Evolutionary conservation across 2,797 vertebrate genomes (phyloP).

Genomic region (Bovichtus variegatus): DNA sequence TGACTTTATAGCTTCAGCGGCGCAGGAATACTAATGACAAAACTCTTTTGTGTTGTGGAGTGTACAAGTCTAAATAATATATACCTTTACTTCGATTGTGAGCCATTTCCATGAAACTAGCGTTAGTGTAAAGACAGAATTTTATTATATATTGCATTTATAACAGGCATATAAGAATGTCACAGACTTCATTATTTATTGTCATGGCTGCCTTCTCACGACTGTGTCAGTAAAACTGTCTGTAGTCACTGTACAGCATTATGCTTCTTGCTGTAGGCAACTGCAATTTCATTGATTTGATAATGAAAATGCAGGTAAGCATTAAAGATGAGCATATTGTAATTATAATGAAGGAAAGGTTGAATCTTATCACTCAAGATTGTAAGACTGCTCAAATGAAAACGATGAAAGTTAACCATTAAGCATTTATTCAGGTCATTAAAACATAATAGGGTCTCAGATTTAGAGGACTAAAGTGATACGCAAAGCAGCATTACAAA

Average conservation of each 20-base stretch:
- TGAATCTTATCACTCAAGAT: background rate
- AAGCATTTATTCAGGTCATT: constrained; percentile 24
- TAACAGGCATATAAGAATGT: background rate
- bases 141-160: background rate
- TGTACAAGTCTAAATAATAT: background rate
- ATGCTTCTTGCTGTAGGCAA: background rate
- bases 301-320: background rate
- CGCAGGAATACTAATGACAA: background rate
- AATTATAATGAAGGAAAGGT: background rate
- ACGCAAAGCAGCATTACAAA: constrained; percentile 6
- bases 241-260: too few species aligned
- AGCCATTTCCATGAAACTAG: constrained; percentile 5
- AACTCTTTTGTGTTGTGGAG: background rate
- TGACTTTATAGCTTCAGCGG: background rate
- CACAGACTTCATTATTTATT: background rate
- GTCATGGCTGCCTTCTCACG: too few species aligned
- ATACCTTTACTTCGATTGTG: background rate
- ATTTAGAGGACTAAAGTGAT: constrained; percentile 23
- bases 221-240: background rate
- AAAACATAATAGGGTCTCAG: background rate
- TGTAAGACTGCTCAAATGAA: background rate
- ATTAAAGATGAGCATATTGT: background rate
- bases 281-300: background rate
- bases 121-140: background rate
- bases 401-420: background rate